phyloP scores from a whole-genome alignment of 2,888 invertebrate species.

The Vannuccia rotundouncinata region DNA sequence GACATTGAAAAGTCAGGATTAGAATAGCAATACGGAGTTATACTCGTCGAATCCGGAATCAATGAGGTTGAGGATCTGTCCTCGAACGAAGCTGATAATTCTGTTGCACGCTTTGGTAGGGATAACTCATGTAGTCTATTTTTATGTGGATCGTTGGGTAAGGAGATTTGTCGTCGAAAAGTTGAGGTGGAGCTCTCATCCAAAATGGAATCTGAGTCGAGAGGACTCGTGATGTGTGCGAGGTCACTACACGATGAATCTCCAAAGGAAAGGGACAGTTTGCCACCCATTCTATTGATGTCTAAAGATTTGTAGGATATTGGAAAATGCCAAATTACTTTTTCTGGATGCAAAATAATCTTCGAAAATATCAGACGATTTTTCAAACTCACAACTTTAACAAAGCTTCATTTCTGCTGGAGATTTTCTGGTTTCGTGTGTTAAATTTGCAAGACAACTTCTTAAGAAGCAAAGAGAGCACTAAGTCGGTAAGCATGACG shows the following conservation, averaged over 20 bases:
- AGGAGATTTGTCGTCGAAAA: background rate
- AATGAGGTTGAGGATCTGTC: background rate
- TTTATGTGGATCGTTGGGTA: no score
- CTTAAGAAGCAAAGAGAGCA: no score
- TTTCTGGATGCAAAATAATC: no score
- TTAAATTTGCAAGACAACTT: no score
- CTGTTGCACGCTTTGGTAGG: background rate
- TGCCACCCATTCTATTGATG: slow-evolving; percentile 9
- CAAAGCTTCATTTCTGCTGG: no score
- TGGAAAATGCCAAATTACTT: no score
- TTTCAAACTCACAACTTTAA: no score
- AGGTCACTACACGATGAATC: background rate
- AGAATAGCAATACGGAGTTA: background rate
- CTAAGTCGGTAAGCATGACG: no score
- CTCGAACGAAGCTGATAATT: background rate
- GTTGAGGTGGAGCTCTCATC: background rate
- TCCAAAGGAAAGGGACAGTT: background rate
- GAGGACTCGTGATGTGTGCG: background rate
- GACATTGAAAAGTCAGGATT: background rate
- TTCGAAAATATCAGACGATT: no score
- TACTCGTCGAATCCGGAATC: background rate
- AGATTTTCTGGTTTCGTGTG: no score
- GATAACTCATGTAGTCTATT: background rate
- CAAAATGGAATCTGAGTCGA: background rate
- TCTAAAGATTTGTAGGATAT: no score